Base-by-base conservation (phyloP, 2,888 invertebrate genomes). In the Dynastes maya region DNA sequence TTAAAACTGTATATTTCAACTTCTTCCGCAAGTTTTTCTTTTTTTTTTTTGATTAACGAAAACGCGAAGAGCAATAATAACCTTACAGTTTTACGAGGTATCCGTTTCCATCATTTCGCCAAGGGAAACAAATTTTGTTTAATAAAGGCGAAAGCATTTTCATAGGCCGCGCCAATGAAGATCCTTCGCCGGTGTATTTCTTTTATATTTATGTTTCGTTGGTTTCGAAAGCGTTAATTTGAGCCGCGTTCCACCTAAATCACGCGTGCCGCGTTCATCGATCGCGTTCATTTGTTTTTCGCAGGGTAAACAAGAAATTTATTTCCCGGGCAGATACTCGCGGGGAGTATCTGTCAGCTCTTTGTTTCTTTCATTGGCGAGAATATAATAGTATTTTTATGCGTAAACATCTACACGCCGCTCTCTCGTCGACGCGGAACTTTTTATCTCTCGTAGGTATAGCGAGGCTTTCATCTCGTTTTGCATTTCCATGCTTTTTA, bases 301-400 rank as follows among this genome's bases (percentile, higher is more conserved):
- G 9, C 76, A 45, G 67, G 51, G 67, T 76, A 76, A 76, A 76
- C 76, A 76, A 76, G 76, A 64, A 76, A 76, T 76, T 76, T 76
- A 67, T 76, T 76, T 67, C 40, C 67, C 55, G 53, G 37, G 76
- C 13, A 53, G 67, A 76, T 45, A 65, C 49, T 67, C 67, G 67
- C 53, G 51, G 37, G 67, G 76, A 67, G 51, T 76, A 64, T 65
- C 67, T 55, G 76, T 76, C 76, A 76, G 76, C 65, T 53, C 64
- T 65, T 76, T 76, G 76, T 76, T 76, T 76, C 65, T 76, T 76
- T 76, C 76, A 67, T 64, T 76, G 53, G 76, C 65, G 76, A 76
- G 67, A 76, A 76, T 76, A 63, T 76, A 72, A 72, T 72, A 72
- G 72, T 72, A 72, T 72, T 72, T 72, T 72, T 72, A 72, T 72